These are phyloP conservation scores for Piaya cayana DNA, from an alignment of 2,113 vertebrate species.

Conservation along the genomic window DNA sequence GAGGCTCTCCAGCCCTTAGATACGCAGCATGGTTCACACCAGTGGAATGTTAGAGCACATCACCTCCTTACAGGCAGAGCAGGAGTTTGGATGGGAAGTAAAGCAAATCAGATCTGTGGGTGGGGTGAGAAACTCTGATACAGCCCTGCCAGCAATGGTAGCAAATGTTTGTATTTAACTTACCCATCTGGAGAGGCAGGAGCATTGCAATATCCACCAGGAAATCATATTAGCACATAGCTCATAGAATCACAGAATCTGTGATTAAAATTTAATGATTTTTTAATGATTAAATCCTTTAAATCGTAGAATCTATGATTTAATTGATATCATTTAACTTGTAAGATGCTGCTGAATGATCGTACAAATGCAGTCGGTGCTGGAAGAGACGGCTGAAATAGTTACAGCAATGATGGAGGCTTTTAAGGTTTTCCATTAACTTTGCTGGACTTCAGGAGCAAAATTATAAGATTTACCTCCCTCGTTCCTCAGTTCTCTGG, in stretches of 20 bases:
- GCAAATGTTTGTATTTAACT: not conserved
- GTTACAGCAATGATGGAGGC: not conserved
- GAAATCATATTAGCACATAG: not conserved
- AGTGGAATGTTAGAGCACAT: not conserved
- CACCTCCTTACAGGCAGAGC: fast-evolving
- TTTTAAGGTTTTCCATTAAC: not conserved
- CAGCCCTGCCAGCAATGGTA: not conserved
- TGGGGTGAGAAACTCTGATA: not conserved
- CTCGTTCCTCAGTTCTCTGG: not conserved
- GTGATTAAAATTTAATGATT: too few relatives aligned
- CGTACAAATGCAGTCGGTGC: not conserved
- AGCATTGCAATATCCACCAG: not conserved
- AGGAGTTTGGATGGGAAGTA: not conserved
- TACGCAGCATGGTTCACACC: fast-evolving
- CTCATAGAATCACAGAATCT: too few relatives aligned
- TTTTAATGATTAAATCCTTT: too few relatives aligned
- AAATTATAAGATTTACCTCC: not conserved
- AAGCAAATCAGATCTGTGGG: not conserved
- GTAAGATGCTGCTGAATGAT: not conserved
- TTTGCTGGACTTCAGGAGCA: not conserved
- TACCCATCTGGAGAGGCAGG: not conserved
- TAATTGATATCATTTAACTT: not conserved
- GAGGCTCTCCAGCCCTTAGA: not conserved
- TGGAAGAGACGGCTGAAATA: not conserved
- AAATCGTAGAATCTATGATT: too few relatives aligned